Conservation (phyloP, 2,888 invertebrate genomes). For the Ligdia adustata region DNA sequence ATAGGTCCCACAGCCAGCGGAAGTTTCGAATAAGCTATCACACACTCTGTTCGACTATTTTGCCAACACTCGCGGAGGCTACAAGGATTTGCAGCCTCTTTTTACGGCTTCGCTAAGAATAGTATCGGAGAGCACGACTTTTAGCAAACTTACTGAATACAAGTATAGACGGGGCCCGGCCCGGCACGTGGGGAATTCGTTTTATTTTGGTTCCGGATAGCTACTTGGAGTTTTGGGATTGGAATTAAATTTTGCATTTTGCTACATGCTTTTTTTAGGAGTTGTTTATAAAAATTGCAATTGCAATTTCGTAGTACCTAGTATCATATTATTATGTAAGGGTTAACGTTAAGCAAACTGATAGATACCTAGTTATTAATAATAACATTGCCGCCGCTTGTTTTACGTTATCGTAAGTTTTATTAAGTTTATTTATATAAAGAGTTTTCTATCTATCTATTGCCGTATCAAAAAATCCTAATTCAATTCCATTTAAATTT, state of each 20-base stretch:
- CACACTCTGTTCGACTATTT: slow-evolving; percentile 68
- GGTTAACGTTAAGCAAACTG: no score
- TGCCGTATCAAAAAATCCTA: no score
- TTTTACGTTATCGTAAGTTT: no score
- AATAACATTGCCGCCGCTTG: no score
- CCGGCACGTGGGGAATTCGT: slow-evolving; percentile 21
- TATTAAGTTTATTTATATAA: no score
- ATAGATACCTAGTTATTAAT: no score
- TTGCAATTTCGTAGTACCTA: no score
- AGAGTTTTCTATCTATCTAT: no score
- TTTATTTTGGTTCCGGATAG: slow-evolving; percentile 13
- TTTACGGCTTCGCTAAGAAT: slow-evolving; percentile 63
- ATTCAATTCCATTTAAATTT: no score
- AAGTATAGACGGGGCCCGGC: neutral
- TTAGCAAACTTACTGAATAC: slow-evolving; percentile 45
- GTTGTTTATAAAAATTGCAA: neutral
- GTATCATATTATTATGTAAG: no score
- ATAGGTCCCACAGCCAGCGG: slow-evolving; percentile 48
- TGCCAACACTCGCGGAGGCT: slow-evolving; percentile 59
- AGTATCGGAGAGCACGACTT: slow-evolving; percentile 43
- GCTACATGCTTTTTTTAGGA: neutral
- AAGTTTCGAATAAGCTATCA: slow-evolving; percentile 73
- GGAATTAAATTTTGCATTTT: slow-evolving; percentile 6
- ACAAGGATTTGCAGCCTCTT: slow-evolving; percentile 71
- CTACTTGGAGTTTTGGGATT: slow-evolving; percentile 5